phyloP scores from a whole-genome alignment of 2,113 vertebrate genomes.

The Ornithorhynchus anatinus region DNA sequence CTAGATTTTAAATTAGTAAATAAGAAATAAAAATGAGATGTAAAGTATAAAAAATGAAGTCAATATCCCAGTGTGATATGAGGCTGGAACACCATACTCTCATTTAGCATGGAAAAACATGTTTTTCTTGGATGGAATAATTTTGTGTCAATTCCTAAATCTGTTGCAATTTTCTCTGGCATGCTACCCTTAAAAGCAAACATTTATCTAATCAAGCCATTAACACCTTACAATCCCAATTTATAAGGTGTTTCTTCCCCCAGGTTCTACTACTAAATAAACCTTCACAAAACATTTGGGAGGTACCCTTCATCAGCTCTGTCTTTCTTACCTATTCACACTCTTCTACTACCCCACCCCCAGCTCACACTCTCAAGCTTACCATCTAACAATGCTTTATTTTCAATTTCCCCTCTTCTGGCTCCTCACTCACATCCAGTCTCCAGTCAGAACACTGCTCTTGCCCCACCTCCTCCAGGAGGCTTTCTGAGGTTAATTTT shows the following conservation, averaged over 20 bases:
- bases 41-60: conserved; percentile 35
- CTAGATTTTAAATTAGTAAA: conserved; percentile 24
- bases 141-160: conserved; percentile 38
- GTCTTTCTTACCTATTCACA: conserved; percentile 23
- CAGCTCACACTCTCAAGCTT: too few species aligned
- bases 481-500: too few species aligned
- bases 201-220: conserved; percentile 64
- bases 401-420: too few species aligned
- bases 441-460: too few species aligned
- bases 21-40: conserved; percentile 22
- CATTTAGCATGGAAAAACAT: conserved; percentile 22
- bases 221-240: conserved; percentile 59
- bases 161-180: conserved; percentile 62
- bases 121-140: conserved; percentile 49
- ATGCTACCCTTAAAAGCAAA: conserved; percentile 57
- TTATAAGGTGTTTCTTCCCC: conserved; percentile 34
- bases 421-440: too few species aligned
- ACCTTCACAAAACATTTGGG: conserved; percentile 29
- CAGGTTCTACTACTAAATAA: conserved; percentile 40
- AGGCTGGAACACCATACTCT: not conserved
- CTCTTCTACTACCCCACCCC: conserved; percentile 15
- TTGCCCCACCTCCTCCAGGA: too few species aligned
- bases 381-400: too few species aligned
- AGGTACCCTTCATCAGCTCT: conserved; percentile 55
- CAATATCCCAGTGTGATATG: conserved; percentile 5